Base-by-base conservation (phyloP, 2,888 invertebrate genomes). In the Watsonalla cultraria region DNA sequence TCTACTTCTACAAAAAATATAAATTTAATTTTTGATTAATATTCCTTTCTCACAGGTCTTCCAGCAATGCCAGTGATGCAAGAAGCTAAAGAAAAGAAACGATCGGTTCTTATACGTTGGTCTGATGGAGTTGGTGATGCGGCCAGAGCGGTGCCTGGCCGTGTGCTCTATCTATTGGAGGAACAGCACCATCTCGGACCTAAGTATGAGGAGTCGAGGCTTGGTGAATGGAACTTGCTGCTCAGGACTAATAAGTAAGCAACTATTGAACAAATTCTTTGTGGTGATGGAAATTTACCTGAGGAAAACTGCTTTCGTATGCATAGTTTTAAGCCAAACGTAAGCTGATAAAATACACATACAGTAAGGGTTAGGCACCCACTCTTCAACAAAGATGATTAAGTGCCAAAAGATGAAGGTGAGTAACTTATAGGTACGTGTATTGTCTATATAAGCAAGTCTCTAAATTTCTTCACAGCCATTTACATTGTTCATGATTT, bases 161-260 rank as follows among this genome's bases (percentile, higher is more conserved):
- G 78, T 8, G 80, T 92, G 0, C 74, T 93, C 37, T 94, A 93
- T 66, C 78, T 94, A 14, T 79, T 96, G 2, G 94, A 96, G 76
- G 94, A 94, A 63, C 93, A 95, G 53, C 94, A 94, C 62, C 93
- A 95, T 64, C 83, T 94, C 9, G 95, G 95, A 0, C 92, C 92
- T 0, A 90, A 93, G 52, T 95, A 93, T 66, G 90, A 93, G 48
- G 92, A 93, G 57, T 90, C 92, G 0, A 92, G 93, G 61, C 86
- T 95, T 54, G 93, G 94, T 37, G 89, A 92, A 24, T 95, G 95
- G 95, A 86, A 84, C 48, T 80, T 92, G n/a, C 75, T 92, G 46
- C 78, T 91, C 53, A 83, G 92, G 57, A 91, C 92, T 0, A 82
- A 90, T 64, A 90, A 88, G 91, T 91, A 62, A 76, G 82, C 70